Evolutionary conservation across 2,888 invertebrate species (phyloP).

Genomic region (Zaprionus obscuricornis): DNA sequence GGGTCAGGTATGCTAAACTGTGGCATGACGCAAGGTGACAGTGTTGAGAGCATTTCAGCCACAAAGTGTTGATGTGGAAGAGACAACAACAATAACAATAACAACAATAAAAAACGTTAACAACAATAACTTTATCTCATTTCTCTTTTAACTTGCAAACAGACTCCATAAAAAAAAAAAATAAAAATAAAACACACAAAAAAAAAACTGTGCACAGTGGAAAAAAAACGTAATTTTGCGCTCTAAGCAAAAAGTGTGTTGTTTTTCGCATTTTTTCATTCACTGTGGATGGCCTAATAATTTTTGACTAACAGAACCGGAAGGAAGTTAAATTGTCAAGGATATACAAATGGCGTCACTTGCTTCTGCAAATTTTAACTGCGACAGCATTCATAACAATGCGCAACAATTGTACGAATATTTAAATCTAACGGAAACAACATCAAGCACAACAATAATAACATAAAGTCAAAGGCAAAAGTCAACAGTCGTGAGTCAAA

Average conservation of each 20-base stretch:
- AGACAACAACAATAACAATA: conserved; percentile 3
- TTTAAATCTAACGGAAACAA: conserved; percentile 20
- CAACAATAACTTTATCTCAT: conserved; percentile 1
- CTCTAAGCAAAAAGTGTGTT: no score
- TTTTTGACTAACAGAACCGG: background rate
- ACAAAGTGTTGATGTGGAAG: conserved; percentile 17
- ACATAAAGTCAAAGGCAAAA: conserved; percentile 38
- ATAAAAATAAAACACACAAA: background rate
- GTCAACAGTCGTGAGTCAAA: no score
- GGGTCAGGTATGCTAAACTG: conserved; percentile 16
- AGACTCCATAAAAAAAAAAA: background rate
- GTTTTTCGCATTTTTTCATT: no score
- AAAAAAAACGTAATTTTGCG: no score
- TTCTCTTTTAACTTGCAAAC: conserved; percentile 9
- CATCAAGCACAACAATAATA: conserved; percentile 15
- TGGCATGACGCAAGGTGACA: conserved; percentile 8
- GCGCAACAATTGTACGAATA: background rate
- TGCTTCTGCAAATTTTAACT: conserved; percentile 27
- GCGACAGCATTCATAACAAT: no score
- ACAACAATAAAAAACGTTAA: background rate
- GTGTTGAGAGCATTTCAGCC: conserved; percentile 5
- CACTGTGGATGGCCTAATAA: no score
- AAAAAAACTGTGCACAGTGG: no score
- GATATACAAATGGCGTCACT: conserved; percentile 38
- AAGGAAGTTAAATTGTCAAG: background rate